Percentiles rank a stretch among this genome's conserved stretches.
These are phyloP conservation scores for Chloroceryle inda DNA, from an alignment of 2,797 vertebrate species.

Conservation along the genomic window DNA sequence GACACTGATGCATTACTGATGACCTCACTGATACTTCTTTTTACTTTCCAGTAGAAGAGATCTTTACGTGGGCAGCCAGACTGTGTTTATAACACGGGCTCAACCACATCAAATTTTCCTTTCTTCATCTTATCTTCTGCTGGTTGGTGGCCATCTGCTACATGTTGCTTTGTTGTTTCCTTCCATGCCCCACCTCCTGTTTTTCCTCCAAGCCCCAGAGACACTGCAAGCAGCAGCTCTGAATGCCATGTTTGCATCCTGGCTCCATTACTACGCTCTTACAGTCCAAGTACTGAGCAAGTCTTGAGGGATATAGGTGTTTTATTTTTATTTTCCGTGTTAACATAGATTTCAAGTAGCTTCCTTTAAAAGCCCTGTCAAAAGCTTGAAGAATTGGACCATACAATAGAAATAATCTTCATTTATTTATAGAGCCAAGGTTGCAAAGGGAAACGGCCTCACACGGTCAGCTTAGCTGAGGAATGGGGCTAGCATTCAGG, in stretches of 20 bases:
- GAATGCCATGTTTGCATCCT: neutral
- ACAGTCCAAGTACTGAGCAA: neutral
- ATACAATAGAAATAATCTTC: slow-evolving; percentile 5
- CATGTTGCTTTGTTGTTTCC: neutral
- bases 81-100: neutral
- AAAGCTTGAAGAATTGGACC: slow-evolving; percentile 1
- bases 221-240: neutral
- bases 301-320: neutral
- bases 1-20: neutral
- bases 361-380: slow-evolving; percentile 15
- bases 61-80: neutral
- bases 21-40: neutral
- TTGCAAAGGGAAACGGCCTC: neutral
- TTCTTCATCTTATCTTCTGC: neutral
- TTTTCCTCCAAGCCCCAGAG: neutral
- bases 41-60: neutral
- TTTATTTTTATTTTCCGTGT: neutral
- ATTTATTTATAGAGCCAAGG: neutral
- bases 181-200: rapidly evolving
- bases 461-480: neutral
- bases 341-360: slow-evolving; percentile 4
- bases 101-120: neutral
- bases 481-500: neutral
- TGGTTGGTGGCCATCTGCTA: neutral
- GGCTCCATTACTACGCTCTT: neutral